Percentiles rank a stretch among this genome's conserved stretches.
phyloP scores from a whole-genome alignment of 2,113 vertebrate species.

The Tenrec ecaudatus region DNA sequence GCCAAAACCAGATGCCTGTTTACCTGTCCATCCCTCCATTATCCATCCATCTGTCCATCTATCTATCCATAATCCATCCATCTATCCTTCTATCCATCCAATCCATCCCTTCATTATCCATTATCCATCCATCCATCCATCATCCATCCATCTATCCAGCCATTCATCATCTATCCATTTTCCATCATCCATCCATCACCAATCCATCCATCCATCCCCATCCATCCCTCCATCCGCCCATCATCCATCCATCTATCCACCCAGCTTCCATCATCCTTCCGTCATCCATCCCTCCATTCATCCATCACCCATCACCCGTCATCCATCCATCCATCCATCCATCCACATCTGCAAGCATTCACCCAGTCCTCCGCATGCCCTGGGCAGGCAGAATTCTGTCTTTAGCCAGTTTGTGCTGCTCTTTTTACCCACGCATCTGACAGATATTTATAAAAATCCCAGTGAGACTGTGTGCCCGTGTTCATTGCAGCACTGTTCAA shows the following conservation, averaged over 20 bases:
- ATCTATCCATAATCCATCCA: not conserved
- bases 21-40: not conserved
- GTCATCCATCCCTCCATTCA: not conserved
- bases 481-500: too few relatives aligned
- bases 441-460: not conserved
- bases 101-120: too few relatives aligned
- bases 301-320: not conserved
- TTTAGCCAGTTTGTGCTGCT: not conserved
- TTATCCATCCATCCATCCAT: too few relatives aligned
- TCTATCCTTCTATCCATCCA: not conserved
- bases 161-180: too few relatives aligned
- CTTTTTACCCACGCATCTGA: not conserved
- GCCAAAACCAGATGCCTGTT: not conserved
- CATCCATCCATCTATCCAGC: too few relatives aligned
- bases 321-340: too few relatives aligned
- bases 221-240: too few relatives aligned
- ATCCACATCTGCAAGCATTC: not conserved
- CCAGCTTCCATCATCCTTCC: too few relatives aligned
- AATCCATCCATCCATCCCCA: too few relatives aligned
- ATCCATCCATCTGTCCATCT: not conserved
- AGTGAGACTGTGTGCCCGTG: not conserved
- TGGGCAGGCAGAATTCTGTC: not conserved
- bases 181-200: too few relatives aligned
- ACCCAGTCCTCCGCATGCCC: not conserved
- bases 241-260: not conserved